These are phyloP conservation scores for Metellina segmentata DNA, from an alignment of 2,888 invertebrate genomes.

Conservation along the genomic window DNA sequence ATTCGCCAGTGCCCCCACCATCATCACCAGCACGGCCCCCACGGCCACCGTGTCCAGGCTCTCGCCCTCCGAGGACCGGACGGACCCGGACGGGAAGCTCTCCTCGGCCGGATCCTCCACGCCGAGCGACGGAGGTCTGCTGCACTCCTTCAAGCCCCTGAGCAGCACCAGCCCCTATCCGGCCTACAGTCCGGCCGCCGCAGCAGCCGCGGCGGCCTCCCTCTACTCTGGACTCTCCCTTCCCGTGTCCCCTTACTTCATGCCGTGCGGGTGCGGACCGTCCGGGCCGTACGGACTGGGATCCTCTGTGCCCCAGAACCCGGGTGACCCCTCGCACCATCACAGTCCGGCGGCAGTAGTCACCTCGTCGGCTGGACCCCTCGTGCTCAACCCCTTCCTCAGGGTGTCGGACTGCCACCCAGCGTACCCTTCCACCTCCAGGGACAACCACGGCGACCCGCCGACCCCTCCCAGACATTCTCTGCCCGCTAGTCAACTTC, in stretches of 20 bases:
- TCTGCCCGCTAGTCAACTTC: slow-evolving; percentile 72
- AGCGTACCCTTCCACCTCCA: slow-evolving; percentile 63
- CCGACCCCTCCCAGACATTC: slow-evolving; percentile 66
- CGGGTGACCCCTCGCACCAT: slow-evolving; percentile 15
- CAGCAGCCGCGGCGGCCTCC: slow-evolving; percentile 67
- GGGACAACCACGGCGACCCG: slow-evolving; percentile 54
- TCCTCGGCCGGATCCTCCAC: slow-evolving; percentile 62
- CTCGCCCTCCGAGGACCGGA: slow-evolving; percentile 64
- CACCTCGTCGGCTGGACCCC: slow-evolving; percentile 62
- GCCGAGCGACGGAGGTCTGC: slow-evolving; percentile 43
- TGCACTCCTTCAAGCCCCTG: slow-evolving; percentile 69
- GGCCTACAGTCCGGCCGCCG: slow-evolving; percentile 65
- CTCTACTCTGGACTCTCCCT: slow-evolving; percentile 72
- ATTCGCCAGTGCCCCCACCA: slow-evolving; percentile 28
- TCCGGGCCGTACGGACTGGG: slow-evolving; percentile 70
- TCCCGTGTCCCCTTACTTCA: slow-evolving; percentile 73
- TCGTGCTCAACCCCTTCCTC: slow-evolving; percentile 76
- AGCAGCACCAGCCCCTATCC: slow-evolving; percentile 58
- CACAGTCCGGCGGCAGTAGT: slow-evolving; percentile 54
- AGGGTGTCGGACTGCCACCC: slow-evolving; percentile 71
- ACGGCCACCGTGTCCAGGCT: slow-evolving; percentile 57
- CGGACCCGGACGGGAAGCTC: slow-evolving; percentile 57
- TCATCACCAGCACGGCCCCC: slow-evolving; percentile 35
- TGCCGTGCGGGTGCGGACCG: slow-evolving; percentile 77
- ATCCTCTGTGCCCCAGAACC: slow-evolving; percentile 51